Percentiles rank a stretch among this genome's conserved stretches.
Conservation (phyloP, 1,140 invertebrate genomes). For the Aphaenogaster ashmeadi region DNA sequence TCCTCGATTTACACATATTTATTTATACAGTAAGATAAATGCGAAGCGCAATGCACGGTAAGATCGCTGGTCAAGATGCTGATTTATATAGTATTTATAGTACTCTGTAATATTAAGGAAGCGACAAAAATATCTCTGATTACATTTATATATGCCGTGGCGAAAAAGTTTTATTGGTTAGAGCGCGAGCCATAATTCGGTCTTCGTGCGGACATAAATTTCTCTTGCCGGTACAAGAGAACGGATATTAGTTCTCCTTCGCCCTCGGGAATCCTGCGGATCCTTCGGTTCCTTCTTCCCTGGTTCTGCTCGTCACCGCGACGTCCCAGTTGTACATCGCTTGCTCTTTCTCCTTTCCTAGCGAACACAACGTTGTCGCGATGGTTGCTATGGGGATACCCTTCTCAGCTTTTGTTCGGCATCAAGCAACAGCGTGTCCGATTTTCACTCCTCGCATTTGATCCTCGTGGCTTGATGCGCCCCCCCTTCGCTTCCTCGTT, state of each 20-base stretch:
- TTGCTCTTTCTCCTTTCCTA: constrained; percentile 16
- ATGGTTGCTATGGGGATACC: constrained; percentile 73
- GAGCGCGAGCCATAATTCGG: constrained; percentile 6
- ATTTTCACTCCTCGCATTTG: constrained; percentile 51
- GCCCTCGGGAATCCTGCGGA: constrained; percentile 36
- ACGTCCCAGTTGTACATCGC: not conserved
- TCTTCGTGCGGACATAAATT: constrained; percentile 41
- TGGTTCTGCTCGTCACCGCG: constrained; percentile 2
- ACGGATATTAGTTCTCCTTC: constrained; percentile 44
- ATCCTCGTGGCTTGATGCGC: not conserved
- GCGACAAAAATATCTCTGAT: not conserved
- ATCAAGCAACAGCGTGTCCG: constrained; percentile 48
- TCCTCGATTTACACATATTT: not conserved
- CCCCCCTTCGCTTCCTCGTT: not conserved
- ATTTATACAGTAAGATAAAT: not conserved
- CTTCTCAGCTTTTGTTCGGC: constrained; percentile 40
- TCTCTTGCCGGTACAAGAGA: constrained; percentile 32
- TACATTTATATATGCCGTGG: not conserved
- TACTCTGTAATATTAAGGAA: no score
- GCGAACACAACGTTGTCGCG: constrained; percentile 19
- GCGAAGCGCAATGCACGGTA: no score
- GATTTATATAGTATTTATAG: not conserved
- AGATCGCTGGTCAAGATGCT: not conserved
- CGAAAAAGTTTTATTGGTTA: constrained; percentile 43
- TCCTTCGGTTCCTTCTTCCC: constrained; percentile 7